A percentile compares a stretch with the other conserved stretches of the same genome.
Evolutionary conservation across 2,797 vertebrate genomes (phyloP).

Genomic region (Sternotherus odoratus): DNA sequence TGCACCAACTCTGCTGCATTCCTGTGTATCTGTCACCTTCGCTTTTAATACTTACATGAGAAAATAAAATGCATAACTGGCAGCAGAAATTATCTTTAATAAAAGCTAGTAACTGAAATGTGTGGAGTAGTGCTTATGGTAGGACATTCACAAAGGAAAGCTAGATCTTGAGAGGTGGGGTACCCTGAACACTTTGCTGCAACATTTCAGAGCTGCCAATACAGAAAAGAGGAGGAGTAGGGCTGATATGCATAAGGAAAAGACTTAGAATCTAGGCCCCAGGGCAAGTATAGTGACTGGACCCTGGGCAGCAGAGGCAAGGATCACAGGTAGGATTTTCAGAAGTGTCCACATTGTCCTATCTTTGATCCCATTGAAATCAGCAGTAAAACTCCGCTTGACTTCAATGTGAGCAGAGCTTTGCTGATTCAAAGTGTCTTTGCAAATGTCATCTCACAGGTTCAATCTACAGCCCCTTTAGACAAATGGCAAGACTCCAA

Average conservation of each 20-base stretch:
- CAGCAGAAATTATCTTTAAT: background rate
- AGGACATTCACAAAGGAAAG: background rate
- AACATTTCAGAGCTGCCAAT: fast-evolving
- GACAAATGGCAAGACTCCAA: background rate
- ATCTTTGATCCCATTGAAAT: background rate
- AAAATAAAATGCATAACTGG: fast-evolving
- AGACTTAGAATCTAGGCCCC: fast-evolving
- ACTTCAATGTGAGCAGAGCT: background rate
- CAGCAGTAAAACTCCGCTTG: background rate
- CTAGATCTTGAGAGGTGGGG: background rate
- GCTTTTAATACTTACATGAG: background rate
- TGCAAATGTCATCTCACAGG: background rate
- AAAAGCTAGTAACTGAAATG: fast-evolving
- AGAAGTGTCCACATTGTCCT: background rate
- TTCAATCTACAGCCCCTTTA: background rate
- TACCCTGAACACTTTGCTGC: background rate
- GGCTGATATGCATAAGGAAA: background rate
- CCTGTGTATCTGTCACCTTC: background rate
- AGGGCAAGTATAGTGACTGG: background rate
- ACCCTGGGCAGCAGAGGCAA: background rate
- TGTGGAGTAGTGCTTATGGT: fast-evolving
- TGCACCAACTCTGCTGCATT: background rate
- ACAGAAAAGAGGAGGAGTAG: background rate
- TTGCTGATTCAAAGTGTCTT: fast-evolving
- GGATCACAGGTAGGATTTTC: fast-evolving